Evolutionary conservation across 2,113 vertebrate genomes (phyloP), one percentile per base, ranked within the genome.

Genomic region (Zapornia atra): DNA sequence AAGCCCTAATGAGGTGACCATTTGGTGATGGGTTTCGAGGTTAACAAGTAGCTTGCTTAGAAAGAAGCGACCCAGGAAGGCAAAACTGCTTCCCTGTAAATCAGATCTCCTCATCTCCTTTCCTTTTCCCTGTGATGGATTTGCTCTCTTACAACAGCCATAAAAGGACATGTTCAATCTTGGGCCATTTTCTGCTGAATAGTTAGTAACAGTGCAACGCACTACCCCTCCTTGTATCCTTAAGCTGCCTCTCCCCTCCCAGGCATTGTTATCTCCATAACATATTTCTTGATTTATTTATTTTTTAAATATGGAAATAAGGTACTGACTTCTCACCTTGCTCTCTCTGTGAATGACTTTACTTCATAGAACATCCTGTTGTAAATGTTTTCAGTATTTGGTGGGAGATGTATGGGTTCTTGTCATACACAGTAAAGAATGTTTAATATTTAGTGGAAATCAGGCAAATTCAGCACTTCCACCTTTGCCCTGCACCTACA

Each of bases 1-100:
- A 98, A 98, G 97, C 97, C 91, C 93, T 92, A 96, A 96, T 26
- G 78, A 93, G 76, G 59, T 97, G 97, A 97, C 98, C 71, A 80
- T 97, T 97, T 93, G 54, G 77, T 84, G 84, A 73, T 79, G 29
- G 56, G n/a, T 90, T 76, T 59, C 85, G 77, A 97, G 95, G 94
- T 94, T 92, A 93, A 93, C 82, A 76, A 72, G 83, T 54, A 71
- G 44, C 28, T 53, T 57, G 78, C 51, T 70, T 54, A 31, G 40
- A 42, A 71, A 36, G 64, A 92, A 82, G 72, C 31, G 92, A 81
- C 40, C 34, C n/a, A 59, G 78, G 64, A 71, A 57, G 16, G 28
- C 28, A 64, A 75, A 72, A 65, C 31, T 78, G 66, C 29, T 86
- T 88, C n/a, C 14, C n/a, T 20, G 26, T 72, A 34, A 68, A 82